A percentile compares a stretch with the other conserved stretches of the same genome.
Conservation (phyloP, 92 coral and sea anemone genomes). For the Actinostola sp. region DNA sequence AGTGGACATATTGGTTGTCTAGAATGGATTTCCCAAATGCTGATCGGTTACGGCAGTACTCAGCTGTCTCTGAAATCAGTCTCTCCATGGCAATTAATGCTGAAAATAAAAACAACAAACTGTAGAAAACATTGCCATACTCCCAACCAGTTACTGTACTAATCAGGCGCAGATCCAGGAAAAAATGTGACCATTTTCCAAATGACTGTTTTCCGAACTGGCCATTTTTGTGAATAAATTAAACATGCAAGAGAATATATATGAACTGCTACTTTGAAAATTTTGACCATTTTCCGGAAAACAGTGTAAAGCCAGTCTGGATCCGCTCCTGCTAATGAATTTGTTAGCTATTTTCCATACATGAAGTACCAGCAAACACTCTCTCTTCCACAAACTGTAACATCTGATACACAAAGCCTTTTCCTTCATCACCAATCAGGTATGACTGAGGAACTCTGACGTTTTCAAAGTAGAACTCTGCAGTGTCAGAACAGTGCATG, state of each 20-base stretch:
- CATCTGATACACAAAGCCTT: constrained; percentile 97
- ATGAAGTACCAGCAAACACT: constrained; percentile 91
- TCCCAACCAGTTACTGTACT: too few species aligned
- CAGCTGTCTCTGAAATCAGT: constrained; percentile 84
- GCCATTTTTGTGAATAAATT: too few species aligned
- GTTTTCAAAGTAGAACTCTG: constrained; percentile 95
- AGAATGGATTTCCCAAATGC: constrained; percentile 94
- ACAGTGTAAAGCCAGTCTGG: too few species aligned
- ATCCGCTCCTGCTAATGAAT: too few species aligned
- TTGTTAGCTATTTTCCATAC: constrained; percentile 49
- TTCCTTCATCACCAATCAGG: constrained; percentile 89
- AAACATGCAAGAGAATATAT: too few species aligned
- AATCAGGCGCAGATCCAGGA: too few species aligned
- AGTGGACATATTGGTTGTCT: constrained; percentile 93
- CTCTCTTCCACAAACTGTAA: constrained; percentile 98
- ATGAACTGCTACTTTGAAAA: too few species aligned
- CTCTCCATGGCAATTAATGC: constrained; percentile 82
- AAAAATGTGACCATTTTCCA: too few species aligned
- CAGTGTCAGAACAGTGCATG: constrained; percentile 98
- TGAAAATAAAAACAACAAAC: constrained; percentile 15
- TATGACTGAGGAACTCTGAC: constrained; percentile 91
- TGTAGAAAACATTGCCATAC: background rate
- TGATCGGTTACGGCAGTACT: constrained; percentile 79
- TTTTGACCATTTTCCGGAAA: too few species aligned
- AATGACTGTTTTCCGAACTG: too few species aligned